Conservation (phyloP, 2,888 invertebrate genomes). For the Pimpla rufipes region DNA sequence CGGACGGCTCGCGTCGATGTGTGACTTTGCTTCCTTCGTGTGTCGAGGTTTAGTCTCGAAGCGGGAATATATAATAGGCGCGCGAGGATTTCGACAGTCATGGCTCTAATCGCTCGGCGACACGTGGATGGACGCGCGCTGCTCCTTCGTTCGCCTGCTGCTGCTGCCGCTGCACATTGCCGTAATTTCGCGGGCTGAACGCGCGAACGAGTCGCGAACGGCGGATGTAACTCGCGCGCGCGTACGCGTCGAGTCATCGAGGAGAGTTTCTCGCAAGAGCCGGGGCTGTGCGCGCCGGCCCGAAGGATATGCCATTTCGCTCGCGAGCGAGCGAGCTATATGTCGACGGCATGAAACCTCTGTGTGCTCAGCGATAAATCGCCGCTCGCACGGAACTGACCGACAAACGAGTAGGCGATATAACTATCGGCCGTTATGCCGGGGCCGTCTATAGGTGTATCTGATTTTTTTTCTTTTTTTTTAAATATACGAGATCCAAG, state of each 20-base stretch:
- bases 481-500: not conserved
- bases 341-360: too few relatives aligned
- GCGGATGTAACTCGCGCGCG: conserved; percentile 39
- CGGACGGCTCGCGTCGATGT: too few relatives aligned
- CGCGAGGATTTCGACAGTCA: conserved; percentile 54
- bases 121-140: conserved; percentile 55
- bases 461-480: too few relatives aligned
- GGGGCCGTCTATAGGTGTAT: too few relatives aligned
- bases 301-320: conserved; percentile 66
- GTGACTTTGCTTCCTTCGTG: not conserved
- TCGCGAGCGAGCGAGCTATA: conserved; percentile 73
- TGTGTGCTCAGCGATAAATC: conserved; percentile 63
- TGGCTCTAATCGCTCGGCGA: conserved; percentile 61
- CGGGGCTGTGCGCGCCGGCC: not conserved
- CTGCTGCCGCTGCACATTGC: conserved; percentile 30
- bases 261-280: conserved; percentile 22
- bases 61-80: conserved; percentile 19
- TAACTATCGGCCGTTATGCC: conserved; percentile 46
- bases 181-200: conserved; percentile 15
- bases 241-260: conserved; percentile 61
- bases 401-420: conserved; percentile 37
- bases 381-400: conserved; percentile 21
- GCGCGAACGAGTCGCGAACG: too few relatives aligned
- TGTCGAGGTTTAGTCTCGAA: not conserved
- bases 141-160: conserved; percentile 54